Evolutionary conservation across 2,113 vertebrate genomes (phyloP).

Genomic region (Otocyon megalotis): DNA sequence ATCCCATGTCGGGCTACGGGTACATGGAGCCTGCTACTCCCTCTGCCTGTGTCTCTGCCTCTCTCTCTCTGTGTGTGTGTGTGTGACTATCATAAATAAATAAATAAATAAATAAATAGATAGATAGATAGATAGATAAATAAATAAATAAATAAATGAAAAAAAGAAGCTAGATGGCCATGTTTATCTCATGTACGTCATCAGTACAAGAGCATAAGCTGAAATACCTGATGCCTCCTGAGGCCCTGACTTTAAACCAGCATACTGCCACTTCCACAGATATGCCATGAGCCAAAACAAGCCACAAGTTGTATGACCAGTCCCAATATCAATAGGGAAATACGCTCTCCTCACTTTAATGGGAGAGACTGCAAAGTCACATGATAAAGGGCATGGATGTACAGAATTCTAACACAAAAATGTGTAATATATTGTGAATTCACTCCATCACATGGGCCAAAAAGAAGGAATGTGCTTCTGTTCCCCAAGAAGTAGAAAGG

Average conservation of each 20-base stretch:
- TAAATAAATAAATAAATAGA: too few species aligned
- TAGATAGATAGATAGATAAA: too few species aligned
- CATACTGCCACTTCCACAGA: not conserved
- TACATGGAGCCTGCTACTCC: too few species aligned
- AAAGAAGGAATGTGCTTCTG: not conserved
- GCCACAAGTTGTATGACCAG: not conserved
- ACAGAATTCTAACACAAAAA: not conserved
- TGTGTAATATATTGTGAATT: not conserved
- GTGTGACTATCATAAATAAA: too few species aligned
- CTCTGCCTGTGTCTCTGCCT: too few species aligned
- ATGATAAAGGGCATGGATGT: not conserved
- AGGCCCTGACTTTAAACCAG: not conserved
- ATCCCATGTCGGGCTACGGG: too few species aligned
- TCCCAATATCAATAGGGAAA: not conserved
- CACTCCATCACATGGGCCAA: not conserved
- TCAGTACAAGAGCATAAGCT: not conserved
- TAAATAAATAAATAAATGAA: too few species aligned
- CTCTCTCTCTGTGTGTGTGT: too few species aligned
- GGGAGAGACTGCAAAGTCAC: not conserved
- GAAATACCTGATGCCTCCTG: not conserved
- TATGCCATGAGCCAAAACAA: not conserved
- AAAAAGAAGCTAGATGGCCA: not conserved
- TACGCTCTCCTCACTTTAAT: not conserved
- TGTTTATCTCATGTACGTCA: not conserved
- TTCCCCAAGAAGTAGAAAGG: not conserved